Evolutionary conservation across 2,888 invertebrate species (phyloP), one percentile per base, ranked within the genome.

Genomic region (Agrotis puta): DNA sequence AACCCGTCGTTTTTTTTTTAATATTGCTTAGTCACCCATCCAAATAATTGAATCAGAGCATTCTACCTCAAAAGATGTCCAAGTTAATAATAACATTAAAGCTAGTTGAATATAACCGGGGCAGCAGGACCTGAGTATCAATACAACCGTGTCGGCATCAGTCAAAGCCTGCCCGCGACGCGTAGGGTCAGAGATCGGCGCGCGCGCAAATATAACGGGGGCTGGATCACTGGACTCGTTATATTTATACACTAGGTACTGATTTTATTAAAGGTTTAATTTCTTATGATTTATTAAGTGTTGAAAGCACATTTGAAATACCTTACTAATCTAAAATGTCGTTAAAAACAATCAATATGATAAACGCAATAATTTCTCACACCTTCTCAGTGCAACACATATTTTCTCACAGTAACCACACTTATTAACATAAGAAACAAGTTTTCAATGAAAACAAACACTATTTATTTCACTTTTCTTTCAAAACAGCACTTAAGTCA

Each of bases 371-470:
- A 50, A n/a, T 20, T 9, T 33, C 9, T 53, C 56, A 22, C 45
- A 58, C 64, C 65, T 74, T 69, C 74, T 59, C 78, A 78, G 43
- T 39, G 9, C 13, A 2, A 0, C n/a, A 51, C 74, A 56, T 58
- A 78, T 63, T 62, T 69, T 80, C 70, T 67, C 77, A 71, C 58
- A 58, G 51, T 22, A 48, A 54, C 64, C 24, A 58, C 53, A 48
- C 64, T 50, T 51, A 71, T 77, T 81, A 69, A 51, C 70, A 76
- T 73, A 68, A 77, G 67, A 78, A 82, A 84, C 80, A 79, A 79
- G 78, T 87, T 82, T 81, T 81, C 81, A 79, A 85, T 81, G 84
- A 85, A 85, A 81, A 85, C 85, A 88, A 87, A 88, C 84, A 84
- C 70, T 80, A 79, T 78, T 81, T 79, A 81, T 83, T 85, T 83